phyloP scores from a whole-genome alignment of 2,113 vertebrate genomes.

The Semnornis frantzii region DNA sequence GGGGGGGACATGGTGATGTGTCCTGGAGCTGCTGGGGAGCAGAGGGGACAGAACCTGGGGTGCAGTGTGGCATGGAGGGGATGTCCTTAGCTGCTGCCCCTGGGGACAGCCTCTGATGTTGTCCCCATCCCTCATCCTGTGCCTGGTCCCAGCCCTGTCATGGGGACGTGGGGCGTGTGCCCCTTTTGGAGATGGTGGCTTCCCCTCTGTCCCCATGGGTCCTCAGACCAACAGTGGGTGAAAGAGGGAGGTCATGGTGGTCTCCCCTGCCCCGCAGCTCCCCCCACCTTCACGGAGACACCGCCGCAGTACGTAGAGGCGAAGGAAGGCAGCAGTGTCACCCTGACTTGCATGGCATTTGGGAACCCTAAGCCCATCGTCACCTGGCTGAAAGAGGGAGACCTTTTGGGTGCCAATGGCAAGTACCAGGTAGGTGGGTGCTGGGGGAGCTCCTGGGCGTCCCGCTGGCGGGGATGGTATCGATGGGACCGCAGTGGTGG shows the following conservation, averaged over 20 bases:
- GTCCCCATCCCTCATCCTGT: background rate
- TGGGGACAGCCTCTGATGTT: background rate
- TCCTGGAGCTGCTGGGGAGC: background rate
- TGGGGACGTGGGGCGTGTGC: background rate
- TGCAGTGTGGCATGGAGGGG: rapidly evolving
- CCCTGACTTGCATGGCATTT: conserved; percentile 92
- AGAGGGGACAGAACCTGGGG: background rate
- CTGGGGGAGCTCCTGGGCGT: background rate
- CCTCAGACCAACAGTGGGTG: background rate
- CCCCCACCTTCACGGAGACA: conserved; percentile 94
- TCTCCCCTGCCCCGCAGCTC: conserved; percentile 79
- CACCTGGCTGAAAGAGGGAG: conserved; percentile 94
- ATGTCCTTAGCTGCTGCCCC: background rate
- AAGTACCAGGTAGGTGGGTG: conserved; percentile 90
- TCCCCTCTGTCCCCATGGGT: background rate
- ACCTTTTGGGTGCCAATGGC: conserved; percentile 82
- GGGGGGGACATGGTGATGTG: background rate
- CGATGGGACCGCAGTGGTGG: rapidly evolving
- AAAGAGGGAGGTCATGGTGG: background rate
- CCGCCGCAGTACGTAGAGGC: conserved; percentile 97
- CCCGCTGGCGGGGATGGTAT: rapidly evolving
- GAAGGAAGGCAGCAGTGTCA: conserved; percentile 92
- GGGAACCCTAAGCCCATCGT: conserved; percentile 97
- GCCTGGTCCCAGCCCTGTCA: rapidly evolving
- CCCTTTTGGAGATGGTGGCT: background rate